phyloP scores from a whole-genome alignment of 2,888 invertebrate genomes.

The Agrenia bidenticulata region DNA sequence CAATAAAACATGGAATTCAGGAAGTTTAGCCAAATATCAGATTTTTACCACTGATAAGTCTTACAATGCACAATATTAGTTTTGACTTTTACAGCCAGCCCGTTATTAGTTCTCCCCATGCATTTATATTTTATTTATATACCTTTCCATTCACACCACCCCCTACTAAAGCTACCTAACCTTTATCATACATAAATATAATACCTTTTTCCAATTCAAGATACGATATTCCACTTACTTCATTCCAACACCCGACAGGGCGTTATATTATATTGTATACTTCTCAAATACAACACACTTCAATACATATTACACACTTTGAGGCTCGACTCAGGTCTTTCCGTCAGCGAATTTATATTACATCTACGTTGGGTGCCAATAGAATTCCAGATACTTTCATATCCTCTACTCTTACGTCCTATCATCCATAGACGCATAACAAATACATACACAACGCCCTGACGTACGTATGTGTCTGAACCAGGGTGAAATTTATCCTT shows the following conservation, averaged over 20 bases:
- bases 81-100: background rate
- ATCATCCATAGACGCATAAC: too few relatives aligned
- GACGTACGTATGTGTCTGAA: too few relatives aligned
- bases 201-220: too few relatives aligned
- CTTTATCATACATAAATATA: too few relatives aligned
- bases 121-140: background rate
- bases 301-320: constrained; percentile 5
- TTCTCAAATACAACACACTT: background rate
- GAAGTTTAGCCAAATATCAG: constrained; percentile 22
- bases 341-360: constrained; percentile 17
- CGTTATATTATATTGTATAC: constrained; percentile 13
- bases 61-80: too few relatives aligned
- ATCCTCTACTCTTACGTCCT: too few relatives aligned
- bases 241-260: constrained; percentile 19
- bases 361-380: constrained; percentile 1
- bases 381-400: background rate
- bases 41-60: background rate
- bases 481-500: constrained; percentile 18
- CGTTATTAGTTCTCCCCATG: background rate
- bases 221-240: too few relatives aligned
- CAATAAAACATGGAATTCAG: constrained; percentile 25
- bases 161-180: background rate
- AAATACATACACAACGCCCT: too few relatives aligned
- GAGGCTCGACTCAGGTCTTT: background rate
- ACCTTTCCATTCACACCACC: constrained; percentile 1